Base-by-base conservation (phyloP, 2,113 vertebrate species). In the Dromiciops gliroides region DNA sequence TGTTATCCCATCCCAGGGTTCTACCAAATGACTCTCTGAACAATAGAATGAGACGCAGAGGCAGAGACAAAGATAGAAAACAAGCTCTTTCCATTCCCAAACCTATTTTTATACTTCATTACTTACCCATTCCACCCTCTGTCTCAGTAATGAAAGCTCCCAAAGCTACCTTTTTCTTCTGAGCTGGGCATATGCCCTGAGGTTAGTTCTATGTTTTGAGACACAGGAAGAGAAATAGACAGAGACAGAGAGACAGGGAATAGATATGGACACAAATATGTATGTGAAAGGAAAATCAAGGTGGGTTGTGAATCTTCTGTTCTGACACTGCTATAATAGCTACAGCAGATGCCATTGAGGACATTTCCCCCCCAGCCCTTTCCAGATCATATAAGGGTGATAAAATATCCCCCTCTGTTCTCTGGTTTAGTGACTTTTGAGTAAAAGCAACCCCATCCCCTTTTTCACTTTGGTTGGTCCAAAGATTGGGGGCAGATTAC, bases 191-290 rank as follows among this genome's bases (percentile, higher is more conserved):
- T 67, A 37, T 67, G 11, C 4, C 31, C 60, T 67, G 12, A 37
- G 31, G 3, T 67, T 67, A 67, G 31, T 37, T 37, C 31, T 4
- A 37, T 67, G 9, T 67, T 67, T n/a, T n/a, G n/a, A n/a, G n/a
- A n/a, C n/a, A n/a, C n/a, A n/a, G n/a, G 8, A 4, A 49, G 91
- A 83, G 11, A 0, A 2, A 50, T 8, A 1, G 8, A 1, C 44
- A 7, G 11, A 0, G 14, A 4, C 23, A 0, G 6, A 1, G 22
- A 14, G 1, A 88, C 3, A 5, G 12, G 25, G 1, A 22, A 5
- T 51, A 51, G 3, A 51, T 51, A 26, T 7, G 26, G 9, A 56
- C 26, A 56, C 0, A 53, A 10, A 11, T 0, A 60, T 0, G 11
- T 10, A 60, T 60, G 31, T 60, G 26, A 26, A 9, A 60, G 53